These are phyloP conservation scores for Butorides virescens DNA, from an alignment of 2,113 vertebrate species.

Conservation along the genomic window DNA sequence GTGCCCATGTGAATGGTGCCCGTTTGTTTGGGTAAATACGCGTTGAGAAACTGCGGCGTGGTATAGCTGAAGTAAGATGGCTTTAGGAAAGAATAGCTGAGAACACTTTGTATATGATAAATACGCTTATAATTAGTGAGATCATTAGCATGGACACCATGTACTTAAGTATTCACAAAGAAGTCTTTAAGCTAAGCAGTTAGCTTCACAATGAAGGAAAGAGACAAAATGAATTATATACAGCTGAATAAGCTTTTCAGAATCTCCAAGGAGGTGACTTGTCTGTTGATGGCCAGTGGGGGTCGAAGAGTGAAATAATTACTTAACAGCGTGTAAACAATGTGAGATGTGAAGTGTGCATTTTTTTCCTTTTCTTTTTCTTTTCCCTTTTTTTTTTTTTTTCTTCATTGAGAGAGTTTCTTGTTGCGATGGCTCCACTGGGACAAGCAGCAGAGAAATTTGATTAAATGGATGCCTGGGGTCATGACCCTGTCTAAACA, in stretches of 20 bases:
- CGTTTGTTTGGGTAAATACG: neutral
- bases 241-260: slow-evolving; percentile 83
- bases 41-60: slow-evolving; percentile 46
- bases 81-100: slow-evolving; percentile 57
- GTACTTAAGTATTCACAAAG: slow-evolving; percentile 76
- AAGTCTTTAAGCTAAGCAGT: slow-evolving; percentile 79
- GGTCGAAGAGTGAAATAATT: slow-evolving; percentile 83
- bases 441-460: slow-evolving; percentile 85
- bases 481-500: slow-evolving; percentile 86
- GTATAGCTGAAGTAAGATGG: slow-evolving; percentile 37
- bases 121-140: slow-evolving; percentile 79
- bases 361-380: slow-evolving; percentile 51
- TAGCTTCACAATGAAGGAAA: slow-evolving; percentile 45
- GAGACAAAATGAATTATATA: slow-evolving; percentile 69
- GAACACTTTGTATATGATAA: slow-evolving; percentile 68
- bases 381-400: neutral
- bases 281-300: slow-evolving; percentile 75
- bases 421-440: slow-evolving; percentile 78
- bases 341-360: slow-evolving; percentile 75
- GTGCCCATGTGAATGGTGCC: neutral
- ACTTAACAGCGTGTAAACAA: slow-evolving; percentile 86
- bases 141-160: slow-evolving; percentile 75
- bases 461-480: slow-evolving; percentile 90
- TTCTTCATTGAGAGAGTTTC: slow-evolving; percentile 78
- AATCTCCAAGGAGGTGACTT: slow-evolving; percentile 80